phyloP scores from a whole-genome alignment of 2,888 invertebrate genomes.

The Mechanitis mazaeus region DNA sequence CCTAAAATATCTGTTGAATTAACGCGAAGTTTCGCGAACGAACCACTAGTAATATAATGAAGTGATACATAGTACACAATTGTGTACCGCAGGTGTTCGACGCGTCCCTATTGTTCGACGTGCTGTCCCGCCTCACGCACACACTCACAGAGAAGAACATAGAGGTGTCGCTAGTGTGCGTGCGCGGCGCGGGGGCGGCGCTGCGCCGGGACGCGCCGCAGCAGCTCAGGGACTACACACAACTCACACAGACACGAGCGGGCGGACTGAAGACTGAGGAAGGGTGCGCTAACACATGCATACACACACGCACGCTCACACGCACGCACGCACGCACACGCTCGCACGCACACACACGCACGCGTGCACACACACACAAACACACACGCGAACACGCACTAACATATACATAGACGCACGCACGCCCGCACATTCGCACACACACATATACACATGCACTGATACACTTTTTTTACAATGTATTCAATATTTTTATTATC shows the following conservation, averaged over 20 bases:
- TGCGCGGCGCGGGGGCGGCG: slow-evolving; percentile 88
- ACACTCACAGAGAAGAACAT: slow-evolving; percentile 85
- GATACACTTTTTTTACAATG: too few species aligned
- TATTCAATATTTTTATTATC: too few species aligned
- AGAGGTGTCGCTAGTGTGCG: slow-evolving; percentile 85
- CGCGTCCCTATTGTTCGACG: slow-evolving; percentile 85
- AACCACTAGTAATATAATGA: neutral
- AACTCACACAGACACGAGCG: slow-evolving; percentile 80
- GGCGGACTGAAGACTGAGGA: slow-evolving; percentile 44
- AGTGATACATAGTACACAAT: neutral
- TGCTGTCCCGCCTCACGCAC: slow-evolving; percentile 81
- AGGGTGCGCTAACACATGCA: slow-evolving; percentile 31
- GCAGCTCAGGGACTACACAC: slow-evolving; percentile 85
- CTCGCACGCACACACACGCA: neutral
- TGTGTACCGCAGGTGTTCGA: slow-evolving; percentile 82
- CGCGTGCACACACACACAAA: neutral
- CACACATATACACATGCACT: too few species aligned
- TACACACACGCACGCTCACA: neutral
- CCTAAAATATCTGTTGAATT: too few species aligned
- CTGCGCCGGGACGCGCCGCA: slow-evolving; percentile 89
- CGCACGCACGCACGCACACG: neutral
- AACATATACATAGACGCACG: neutral
- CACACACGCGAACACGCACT: neutral
- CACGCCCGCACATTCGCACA: neutral
- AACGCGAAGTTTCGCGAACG: too few species aligned